Base-by-base conservation (phyloP, 2,797 vertebrate species). In the Periparus ater region DNA sequence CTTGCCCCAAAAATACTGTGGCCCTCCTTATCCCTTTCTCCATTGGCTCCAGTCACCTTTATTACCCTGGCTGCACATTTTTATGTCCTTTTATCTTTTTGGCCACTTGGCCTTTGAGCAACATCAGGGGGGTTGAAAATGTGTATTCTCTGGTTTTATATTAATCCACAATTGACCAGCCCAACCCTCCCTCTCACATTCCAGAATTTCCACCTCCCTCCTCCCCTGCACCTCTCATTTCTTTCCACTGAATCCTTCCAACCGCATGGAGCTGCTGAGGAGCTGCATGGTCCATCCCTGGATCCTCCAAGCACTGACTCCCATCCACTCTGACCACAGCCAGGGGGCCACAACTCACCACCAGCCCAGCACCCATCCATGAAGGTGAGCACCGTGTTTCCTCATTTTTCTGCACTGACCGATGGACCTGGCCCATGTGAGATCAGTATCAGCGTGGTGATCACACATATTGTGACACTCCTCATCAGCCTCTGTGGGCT, bases 1-100 rank as follows among this genome's bases (percentile, higher is more conserved):
- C 13, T 55, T 72, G 13, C 10, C 19, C 6, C 11, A 22, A 45
- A 22, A 45, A 2, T 1, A 13, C 42, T 57, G 42, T 1, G 5
- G 10, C 10, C 6, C 40, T 34, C 18, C 40, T 17, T 8, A 34
- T 57, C 19, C 5, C 1, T 45, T 45, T 73, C 32, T 13, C 1
- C 53, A 45, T 5, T 57, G 14, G 10, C 2, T 57, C 42, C 11
- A 29, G 19, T 4, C 6, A 29, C 1, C 0, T 22, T 57, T 45
- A 22, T 29, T 11, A 22, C 8, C 7, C 29, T 40, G n/a, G 7
- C 9, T 45, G 3, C 16, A 17, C 9, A 25, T 5, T 10, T 25
- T 34, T 36, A 34, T 5, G 11, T 36, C 14, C n/a, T 17, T 12
- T 58, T 22, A 58, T 58, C 55, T 58, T 58, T 36, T 58, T 26